These are phyloP conservation scores for Mesorhabditis belari DNA, from an alignment of 2,888 invertebrate genomes.

Conservation along the genomic window DNA sequence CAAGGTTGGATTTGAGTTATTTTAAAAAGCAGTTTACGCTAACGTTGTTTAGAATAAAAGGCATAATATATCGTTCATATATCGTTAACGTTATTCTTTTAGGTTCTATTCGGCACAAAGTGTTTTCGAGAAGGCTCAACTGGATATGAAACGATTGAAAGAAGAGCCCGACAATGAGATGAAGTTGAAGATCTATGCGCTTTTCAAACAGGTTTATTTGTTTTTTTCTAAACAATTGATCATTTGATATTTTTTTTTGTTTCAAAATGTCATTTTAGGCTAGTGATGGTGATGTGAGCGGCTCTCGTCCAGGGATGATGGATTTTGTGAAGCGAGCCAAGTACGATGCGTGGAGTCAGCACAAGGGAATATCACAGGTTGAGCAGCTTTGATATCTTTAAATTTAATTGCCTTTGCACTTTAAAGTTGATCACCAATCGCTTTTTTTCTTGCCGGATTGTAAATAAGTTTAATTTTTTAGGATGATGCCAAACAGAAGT, in stretches of 20 bases:
- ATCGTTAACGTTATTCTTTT: no score
- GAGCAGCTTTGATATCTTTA: conserved; percentile 1
- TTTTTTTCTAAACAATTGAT: not conserved
- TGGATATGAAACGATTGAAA: conserved; percentile 35
- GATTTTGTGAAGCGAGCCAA: conserved; percentile 62
- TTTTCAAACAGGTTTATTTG: conserved; percentile 59
- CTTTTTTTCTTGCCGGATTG: not conserved
- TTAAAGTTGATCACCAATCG: not conserved
- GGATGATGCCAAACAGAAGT: not conserved
- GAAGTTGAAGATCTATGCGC: conserved; percentile 60
- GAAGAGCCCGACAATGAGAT: conserved; percentile 58
- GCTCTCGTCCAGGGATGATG: conserved; percentile 60
- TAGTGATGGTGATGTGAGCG: conserved; percentile 56
- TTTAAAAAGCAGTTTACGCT: no score
- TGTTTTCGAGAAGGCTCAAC: conserved; percentile 41
- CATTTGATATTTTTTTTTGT: no score
- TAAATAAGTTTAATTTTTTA: not conserved
- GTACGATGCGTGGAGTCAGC: conserved; percentile 60
- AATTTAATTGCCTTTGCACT: no score
- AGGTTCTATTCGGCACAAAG: no score
- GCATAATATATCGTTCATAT: no score
- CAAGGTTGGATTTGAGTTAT: no score
- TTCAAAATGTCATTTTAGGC: conserved; percentile 16
- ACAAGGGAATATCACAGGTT: conserved; percentile 59
- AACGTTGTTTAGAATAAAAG: no score